Evolutionary conservation across 2,113 vertebrate species (phyloP), one percentile per base, ranked within the genome.

Genomic region (Nicator chloris): DNA sequence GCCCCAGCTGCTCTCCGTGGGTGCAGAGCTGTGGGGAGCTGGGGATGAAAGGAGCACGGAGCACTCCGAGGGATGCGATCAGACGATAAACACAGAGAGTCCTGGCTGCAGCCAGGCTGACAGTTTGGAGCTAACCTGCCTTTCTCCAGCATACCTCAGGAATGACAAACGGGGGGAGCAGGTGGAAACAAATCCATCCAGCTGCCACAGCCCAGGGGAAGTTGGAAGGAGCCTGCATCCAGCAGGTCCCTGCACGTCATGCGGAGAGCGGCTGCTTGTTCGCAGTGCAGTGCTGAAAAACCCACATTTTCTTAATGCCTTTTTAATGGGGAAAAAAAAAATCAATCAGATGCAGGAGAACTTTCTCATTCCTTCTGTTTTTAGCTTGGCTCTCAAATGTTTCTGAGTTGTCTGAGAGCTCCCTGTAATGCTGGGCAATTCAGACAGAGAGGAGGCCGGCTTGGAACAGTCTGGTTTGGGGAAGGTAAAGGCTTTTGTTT

Each of bases 181-280:
- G 97, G 98, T 98, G 96, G 96, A 89, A 97, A 98, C 97, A 90
- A 88, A 97, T 94, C 95, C 91, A 71, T 82, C 86, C 97, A 82
- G 97, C 95, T 97, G 95, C 96, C 93, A 93, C 78, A 90, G 97
- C 98, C 97, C 6, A 75, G 97, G 97, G 95, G 88, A 66, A 90
- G 70, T 93, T 97, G 97, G 95, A 95, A 96, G 91, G 73, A 79
- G 95, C 63, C 88, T 61, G 95, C 90, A 92, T 86, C 72, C 94
- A 95, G 96, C 98, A 97, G 97, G 98, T 98, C 97, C 88, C 94
- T 95, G 97, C 97, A 97, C 21, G 98, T 94, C 84, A 40, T 50
- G 20, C 40, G 93, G 50, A 97, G 92, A 97, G 86, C 1, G n/a
- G 95, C 93, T 92, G 83, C 95, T 97, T 79, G 65, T 85, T 73